phyloP scores from a whole-genome alignment of 1,140 invertebrate species.

The Camponotus pennsylvanicus region DNA sequence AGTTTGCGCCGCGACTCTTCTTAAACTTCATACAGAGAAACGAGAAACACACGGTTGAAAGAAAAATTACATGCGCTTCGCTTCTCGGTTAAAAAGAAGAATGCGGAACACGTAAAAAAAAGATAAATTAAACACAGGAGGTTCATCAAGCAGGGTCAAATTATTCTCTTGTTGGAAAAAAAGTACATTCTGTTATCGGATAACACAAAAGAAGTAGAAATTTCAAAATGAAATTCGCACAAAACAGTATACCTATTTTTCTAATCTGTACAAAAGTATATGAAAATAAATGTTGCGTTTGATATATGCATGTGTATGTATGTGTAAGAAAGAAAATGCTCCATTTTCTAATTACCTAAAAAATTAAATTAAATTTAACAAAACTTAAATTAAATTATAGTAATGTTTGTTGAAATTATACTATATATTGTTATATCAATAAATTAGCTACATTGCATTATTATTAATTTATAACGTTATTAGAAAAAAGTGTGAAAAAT shows the following conservation, averaged over 20 bases:
- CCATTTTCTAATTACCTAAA: not conserved
- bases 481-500: too few species aligned
- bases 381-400: not conserved
- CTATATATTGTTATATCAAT: not conserved
- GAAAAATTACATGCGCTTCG: constrained; percentile 56
- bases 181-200: not conserved
- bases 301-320: too few species aligned
- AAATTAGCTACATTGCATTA: not conserved
- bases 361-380: not conserved
- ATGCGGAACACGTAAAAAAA: constrained; percentile 25
- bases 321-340: not conserved
- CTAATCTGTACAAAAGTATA: too few species aligned
- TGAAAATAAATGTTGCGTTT: too few species aligned
- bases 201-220: not conserved
- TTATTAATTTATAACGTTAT: not conserved
- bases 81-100: not conserved
- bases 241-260: too few species aligned
- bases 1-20: constrained; percentile 40
- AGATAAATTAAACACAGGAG: constrained; percentile 48
- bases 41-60: constrained; percentile 68
- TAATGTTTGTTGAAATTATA: constrained; percentile 1
- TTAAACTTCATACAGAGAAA: constrained; percentile 63
- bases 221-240: not conserved
- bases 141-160: not conserved
- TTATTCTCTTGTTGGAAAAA: not conserved